A percentile compares a stretch with the other conserved stretches of the same genome.
These are phyloP conservation scores for Leguminivora glycinivorella DNA, from an alignment of 1,140 invertebrate genomes.

Conservation along the genomic window DNA sequence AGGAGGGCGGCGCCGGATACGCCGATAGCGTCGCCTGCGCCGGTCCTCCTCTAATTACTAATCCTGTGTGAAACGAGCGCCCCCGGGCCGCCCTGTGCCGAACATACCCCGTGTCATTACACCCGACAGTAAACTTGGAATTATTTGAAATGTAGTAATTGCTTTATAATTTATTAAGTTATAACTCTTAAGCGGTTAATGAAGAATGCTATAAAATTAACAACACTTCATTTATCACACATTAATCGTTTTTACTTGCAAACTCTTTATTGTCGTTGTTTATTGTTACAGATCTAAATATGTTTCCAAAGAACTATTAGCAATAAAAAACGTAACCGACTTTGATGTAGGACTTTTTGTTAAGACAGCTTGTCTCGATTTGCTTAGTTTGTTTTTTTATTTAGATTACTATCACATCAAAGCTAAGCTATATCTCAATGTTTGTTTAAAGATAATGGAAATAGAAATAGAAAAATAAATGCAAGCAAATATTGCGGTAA, in stretches of 20 bases:
- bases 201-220: conserved; percentile 1
- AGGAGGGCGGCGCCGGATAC: conserved; percentile 59
- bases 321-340: no score
- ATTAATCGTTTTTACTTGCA: not conserved
- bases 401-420: no score
- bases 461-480: no score
- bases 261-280: no score
- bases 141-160: not conserved
- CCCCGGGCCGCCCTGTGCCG: not conserved
- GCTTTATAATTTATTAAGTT: not conserved
- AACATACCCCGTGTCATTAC: conserved; percentile 9
- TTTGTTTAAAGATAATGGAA: no score
- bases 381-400: no score
- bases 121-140: not conserved
- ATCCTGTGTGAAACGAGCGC: conserved; percentile 39
- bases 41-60: conserved; percentile 67
- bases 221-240: not conserved
- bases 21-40: conserved; percentile 56
- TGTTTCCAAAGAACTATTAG: no score
- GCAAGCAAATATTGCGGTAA: no score
- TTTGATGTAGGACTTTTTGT: no score
- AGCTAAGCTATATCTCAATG: no score
- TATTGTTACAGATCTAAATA: no score
- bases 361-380: no score
- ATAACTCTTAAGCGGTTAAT: not conserved